Evolutionary conservation across 2,888 invertebrate genomes (phyloP).

Genomic region (Acronicta alni): DNA sequence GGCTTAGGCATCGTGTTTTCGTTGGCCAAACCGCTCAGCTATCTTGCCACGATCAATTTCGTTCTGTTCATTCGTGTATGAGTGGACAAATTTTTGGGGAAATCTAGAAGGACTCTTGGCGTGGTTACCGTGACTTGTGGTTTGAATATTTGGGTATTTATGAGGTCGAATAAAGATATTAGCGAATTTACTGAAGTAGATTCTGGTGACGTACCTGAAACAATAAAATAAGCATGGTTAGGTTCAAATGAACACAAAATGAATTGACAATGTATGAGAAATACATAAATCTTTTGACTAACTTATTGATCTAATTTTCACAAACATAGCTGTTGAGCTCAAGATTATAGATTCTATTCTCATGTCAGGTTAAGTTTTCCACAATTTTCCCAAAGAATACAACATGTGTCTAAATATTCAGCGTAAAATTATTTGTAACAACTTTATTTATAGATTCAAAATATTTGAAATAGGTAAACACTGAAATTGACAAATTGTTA

Average conservation of each 20-base stretch:
- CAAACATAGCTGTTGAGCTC: no score
- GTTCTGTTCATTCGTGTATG: slow-evolving; percentile 50
- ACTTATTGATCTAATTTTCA: no score
- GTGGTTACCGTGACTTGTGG: slow-evolving; percentile 30
- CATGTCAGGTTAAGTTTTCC: no score
- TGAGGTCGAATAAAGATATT: slow-evolving; percentile 7
- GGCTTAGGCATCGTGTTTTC: slow-evolving; percentile 64
- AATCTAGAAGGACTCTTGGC: slow-evolving; percentile 28
- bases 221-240: slow-evolving; percentile 46
- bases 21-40: slow-evolving; percentile 57
- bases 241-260: neutral
- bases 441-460: slow-evolving; percentile 8
- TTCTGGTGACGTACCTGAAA: slow-evolving; percentile 65
- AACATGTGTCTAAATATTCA: no score
- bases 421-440: neutral
- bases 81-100: slow-evolving; percentile 47
- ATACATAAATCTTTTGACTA: neutral
- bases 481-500: slow-evolving; percentile 17
- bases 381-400: no score
- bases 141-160: slow-evolving; percentile 23
- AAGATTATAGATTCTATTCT: no score
- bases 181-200: neutral
- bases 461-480: slow-evolving; percentile 16
- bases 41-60: slow-evolving; percentile 59
- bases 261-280: neutral